Evolutionary conservation across 2,113 vertebrate genomes (phyloP).

Genomic region (Ivindomyrus marchei): DNA sequence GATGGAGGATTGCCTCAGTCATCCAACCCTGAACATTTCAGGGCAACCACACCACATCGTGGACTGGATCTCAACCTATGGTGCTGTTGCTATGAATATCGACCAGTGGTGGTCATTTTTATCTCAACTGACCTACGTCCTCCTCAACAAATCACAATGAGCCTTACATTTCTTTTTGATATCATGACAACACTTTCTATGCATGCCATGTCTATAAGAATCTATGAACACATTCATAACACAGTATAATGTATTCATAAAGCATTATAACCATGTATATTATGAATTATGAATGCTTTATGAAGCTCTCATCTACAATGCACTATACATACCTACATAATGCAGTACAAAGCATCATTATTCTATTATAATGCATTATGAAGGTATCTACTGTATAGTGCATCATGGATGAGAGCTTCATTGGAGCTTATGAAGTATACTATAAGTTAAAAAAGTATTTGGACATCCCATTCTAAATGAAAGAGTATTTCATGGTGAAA

Average conservation of each 20-base stretch:
- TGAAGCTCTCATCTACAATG: background rate
- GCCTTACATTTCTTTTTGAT: background rate
- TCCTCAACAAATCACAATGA: background rate
- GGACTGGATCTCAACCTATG: background rate
- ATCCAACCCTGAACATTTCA: background rate
- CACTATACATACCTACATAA: background rate
- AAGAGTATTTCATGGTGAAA: no score
- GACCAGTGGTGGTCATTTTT: background rate
- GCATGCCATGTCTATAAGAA: background rate
- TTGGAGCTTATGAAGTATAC: background rate
- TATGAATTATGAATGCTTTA: background rate
- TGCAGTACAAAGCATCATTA: background rate
- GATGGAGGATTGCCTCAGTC: slow-evolving; percentile 1
- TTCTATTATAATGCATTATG: background rate
- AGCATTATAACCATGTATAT: background rate
- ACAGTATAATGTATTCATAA: background rate
- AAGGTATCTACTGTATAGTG: background rate
- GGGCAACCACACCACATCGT: background rate
- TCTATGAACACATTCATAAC: background rate
- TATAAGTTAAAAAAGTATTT: background rate
- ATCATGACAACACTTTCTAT: background rate
- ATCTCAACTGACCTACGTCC: background rate
- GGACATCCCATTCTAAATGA: background rate
- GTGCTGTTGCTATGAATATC: background rate
- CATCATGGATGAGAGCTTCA: background rate